Conservation (phyloP, 2,113 vertebrate genomes). For the Ceratotherium simum region DNA sequence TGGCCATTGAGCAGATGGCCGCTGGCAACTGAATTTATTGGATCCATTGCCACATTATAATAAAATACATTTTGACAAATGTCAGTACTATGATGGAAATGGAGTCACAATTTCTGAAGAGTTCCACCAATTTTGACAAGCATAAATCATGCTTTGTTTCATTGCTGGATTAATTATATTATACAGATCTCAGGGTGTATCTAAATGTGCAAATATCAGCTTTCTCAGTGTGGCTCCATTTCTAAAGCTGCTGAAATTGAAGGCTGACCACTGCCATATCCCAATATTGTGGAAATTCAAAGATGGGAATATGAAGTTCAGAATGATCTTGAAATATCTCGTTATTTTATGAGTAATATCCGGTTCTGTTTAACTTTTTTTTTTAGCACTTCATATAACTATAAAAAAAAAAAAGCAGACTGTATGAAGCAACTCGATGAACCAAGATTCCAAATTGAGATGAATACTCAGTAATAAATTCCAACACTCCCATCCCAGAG, state of each 20-base stretch:
- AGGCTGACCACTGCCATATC: not conserved
- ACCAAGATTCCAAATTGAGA: not conserved
- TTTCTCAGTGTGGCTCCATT: not conserved
- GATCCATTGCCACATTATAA: not conserved
- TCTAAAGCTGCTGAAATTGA: not conserved
- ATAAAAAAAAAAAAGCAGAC: not conserved
- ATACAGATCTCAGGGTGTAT: not conserved
- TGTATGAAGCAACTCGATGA: not conserved
- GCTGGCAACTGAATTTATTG: not conserved
- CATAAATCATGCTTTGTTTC: not conserved
- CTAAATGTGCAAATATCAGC: not conserved
- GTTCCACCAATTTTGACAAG: not conserved
- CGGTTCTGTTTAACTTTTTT: not conserved
- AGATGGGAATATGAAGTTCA: not conserved
- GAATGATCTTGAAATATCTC: not conserved
- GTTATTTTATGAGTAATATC: not conserved
- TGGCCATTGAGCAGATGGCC: not conserved
- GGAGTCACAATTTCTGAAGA: constrained; percentile 28
- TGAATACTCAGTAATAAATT: not conserved
- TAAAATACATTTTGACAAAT: constrained; percentile 10
- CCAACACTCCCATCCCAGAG: not conserved
- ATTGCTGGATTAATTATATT: not conserved
- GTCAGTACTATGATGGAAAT: not conserved
- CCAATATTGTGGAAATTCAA: not conserved
- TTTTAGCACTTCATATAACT: not conserved